phyloP scores from a whole-genome alignment of 1,140 invertebrate species.

The Drosophila kepulauana region DNA sequence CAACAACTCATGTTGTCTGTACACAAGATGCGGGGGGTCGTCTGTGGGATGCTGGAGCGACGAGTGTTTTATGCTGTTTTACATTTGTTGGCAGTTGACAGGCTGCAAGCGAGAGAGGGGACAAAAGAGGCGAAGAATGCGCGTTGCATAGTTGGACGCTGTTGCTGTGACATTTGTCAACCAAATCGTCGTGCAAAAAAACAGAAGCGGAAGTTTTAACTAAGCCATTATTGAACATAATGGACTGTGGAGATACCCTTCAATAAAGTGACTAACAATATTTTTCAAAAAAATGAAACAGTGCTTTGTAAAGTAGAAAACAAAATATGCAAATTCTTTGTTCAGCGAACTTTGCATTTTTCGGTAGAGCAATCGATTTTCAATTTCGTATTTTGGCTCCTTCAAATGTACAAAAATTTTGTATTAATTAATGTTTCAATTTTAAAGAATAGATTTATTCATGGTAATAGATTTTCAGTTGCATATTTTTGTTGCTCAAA shows the following conservation, averaged over 20 bases:
- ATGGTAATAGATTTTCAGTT: no score
- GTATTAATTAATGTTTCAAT: no score
- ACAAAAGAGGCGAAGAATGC: background rate
- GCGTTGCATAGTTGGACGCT: constrained; percentile 39
- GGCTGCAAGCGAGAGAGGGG: background rate
- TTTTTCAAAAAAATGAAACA: no score
- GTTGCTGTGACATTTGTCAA: constrained; percentile 75
- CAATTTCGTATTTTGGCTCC: no score
- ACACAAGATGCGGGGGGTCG: background rate
- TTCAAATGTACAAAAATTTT: no score
- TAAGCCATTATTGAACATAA: background rate
- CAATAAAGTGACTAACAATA: no score
- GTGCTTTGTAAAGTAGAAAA: no score
- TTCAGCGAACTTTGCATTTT: no score
- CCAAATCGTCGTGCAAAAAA: constrained; percentile 52
- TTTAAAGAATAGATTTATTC: no score
- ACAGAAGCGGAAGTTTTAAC: constrained; percentile 29
- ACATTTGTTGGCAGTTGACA: constrained; percentile 55
- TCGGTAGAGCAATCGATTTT: no score
- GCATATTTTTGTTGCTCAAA: no score
- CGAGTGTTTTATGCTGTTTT: constrained; percentile 78
- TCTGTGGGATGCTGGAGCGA: constrained; percentile 28
- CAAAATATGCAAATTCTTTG: no score
- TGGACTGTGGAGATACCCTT: constrained; percentile 1
- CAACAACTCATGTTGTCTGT: constrained; percentile 47